Base-by-base conservation (phyloP, 2,797 vertebrate species). In the Pipistrellus kuhlii region DNA sequence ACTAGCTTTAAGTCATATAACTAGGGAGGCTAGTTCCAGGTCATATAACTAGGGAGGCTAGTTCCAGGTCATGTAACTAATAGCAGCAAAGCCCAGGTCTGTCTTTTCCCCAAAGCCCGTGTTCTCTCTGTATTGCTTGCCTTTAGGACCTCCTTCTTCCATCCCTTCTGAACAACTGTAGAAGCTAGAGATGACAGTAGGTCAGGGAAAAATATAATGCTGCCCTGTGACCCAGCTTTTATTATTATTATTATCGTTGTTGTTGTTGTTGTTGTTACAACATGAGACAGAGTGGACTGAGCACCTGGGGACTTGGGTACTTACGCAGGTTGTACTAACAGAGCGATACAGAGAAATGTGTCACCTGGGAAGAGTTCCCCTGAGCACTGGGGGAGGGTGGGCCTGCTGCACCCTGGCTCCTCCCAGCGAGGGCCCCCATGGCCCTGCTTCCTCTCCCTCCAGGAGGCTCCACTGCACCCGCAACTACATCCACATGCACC, bases 401-500 rank as follows among this genome's bases (percentile, higher is more conserved):
- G 27, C 4, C 55, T 57, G 75, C 14, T 7, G 77, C 41, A 8
- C 17, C 41, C 38, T 46, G 32, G 38, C 25, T 15, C 20, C 17
- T 81, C 46, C 20, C 1, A 5, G 41, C 20, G 48, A 11, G n/a
- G 59, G 44, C 15, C 8, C 27, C 62, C 4, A 3, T 0, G 13
- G 30, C 46, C 72, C 72, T 15, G 38, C 15, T 0, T 27, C 82
- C 92, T 96, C 62, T 90, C 75, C 53, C 78, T 91, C 73, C 97
- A 99, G 99, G 97, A 99, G 99, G 94, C 99, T 99, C 87, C 99
- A 98, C 97, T 99, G 99, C 32, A 99, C 99, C 0, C 98, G 99
- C 95, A 99, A 99, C 98, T 99, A 99, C 97, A 99, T 99, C 95
- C 99, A 99, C 97, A 99, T 99, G 98, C 99, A 99, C 96, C 98